phyloP scores from a whole-genome alignment of 1,140 invertebrate species.

The Samia ricini region DNA sequence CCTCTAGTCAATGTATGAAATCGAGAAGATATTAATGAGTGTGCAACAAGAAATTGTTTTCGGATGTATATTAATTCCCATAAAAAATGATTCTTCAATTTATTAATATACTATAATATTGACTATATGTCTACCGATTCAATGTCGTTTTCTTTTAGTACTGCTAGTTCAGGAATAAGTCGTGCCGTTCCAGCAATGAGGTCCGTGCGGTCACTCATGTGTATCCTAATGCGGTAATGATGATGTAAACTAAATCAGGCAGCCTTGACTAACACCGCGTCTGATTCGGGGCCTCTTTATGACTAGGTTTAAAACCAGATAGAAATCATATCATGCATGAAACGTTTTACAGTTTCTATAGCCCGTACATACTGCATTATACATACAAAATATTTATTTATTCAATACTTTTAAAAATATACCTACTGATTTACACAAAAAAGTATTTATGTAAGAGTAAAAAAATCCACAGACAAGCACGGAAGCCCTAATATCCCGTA shows the following conservation, averaged over 20 bases:
- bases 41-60: too few species aligned
- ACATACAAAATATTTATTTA: not conserved
- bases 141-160: not conserved
- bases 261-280: slow-evolving; percentile 44
- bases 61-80: too few species aligned
- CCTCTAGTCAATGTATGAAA: not conserved
- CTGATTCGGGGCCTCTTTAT: slow-evolving; percentile 24
- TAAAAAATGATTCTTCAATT: too few species aligned
- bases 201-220: slow-evolving; percentile 26
- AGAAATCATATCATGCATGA: not conserved
- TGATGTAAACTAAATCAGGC: slow-evolving; percentile 48
- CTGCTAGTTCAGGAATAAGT: not conserved
- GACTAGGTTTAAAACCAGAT: slow-evolving; percentile 9
- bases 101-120: too few species aligned
- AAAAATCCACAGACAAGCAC: too few species aligned
- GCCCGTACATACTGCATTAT: not conserved
- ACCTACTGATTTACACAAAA: too few species aligned
- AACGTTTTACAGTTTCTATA: not conserved
- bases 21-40: too few species aligned
- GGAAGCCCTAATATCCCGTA: too few species aligned
- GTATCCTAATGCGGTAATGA: slow-evolving; percentile 40
- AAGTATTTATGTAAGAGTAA: too few species aligned
- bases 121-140: too few species aligned
- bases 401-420: too few species aligned
- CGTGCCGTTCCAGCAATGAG: not conserved